Evolutionary conservation across 2,888 invertebrate genomes (phyloP), one percentile per base, ranked within the genome.

Genomic region (Tanytarsus gracilentus): DNA sequence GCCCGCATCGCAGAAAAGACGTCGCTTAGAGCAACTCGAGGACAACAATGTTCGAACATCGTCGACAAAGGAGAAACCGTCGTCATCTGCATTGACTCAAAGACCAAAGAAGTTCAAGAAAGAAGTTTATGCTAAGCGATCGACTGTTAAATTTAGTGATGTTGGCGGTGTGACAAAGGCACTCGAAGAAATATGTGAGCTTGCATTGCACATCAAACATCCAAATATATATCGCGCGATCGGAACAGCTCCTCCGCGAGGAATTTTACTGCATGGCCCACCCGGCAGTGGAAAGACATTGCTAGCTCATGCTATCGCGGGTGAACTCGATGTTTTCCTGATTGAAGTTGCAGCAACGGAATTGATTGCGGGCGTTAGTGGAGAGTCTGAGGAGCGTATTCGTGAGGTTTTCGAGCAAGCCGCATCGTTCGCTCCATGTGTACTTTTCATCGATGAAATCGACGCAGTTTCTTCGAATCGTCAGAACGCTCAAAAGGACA

Each of bases 391-490:
- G 73, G 88, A 92, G 69, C 80, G 93, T 65, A 89, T 98, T 63
- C 78, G 97, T 63, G 88, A 92, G 65, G 73, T 97, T 11, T 98
- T 99, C 75, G 88, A 92, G 36, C 83, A 86, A 69, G 95, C 96
- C 1, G 73, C 76, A 61, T 75, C 80, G 55, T 73, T 79, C 61
- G 81, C 89, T 8, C 92, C 93, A 0, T 88, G 91, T 70, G 82
- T 97, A 11, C 73, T 97, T 36, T 95, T 97, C 69, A 85, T 99
- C 63, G 98, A 99, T 75, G 96, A 98, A 76, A 90, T 99, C 62
- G 98, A 99, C 77, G 85, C 93, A n/a, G 87, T 99, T 49, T 90
- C 93, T 29, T 89, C 88, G 4, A 91, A 93, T 70, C 78, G 95
- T 68, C 85, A 92, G 61, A 85, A 85, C 67, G 93, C 93, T 2